Conservation (phyloP, 2,888 invertebrate species). For the Hymenopus coronatus region DNA sequence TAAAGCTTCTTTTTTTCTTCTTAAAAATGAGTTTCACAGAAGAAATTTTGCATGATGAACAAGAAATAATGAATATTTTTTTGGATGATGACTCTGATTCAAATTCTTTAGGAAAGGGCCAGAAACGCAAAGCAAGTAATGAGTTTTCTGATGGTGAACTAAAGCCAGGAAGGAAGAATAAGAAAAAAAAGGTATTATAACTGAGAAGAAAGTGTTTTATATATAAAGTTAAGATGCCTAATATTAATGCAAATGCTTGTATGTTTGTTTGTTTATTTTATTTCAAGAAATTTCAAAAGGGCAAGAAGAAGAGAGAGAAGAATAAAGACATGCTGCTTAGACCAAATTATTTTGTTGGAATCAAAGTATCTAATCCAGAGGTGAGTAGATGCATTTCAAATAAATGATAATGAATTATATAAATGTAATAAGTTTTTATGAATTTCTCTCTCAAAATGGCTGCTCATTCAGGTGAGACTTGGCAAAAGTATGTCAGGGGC, state of each 20-base stretch:
- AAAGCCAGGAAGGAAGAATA: background rate
- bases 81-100: background rate
- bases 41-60: background rate
- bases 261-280: background rate
- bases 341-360: slow-evolving; percentile 23
- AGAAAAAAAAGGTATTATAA: background rate
- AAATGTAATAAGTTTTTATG: too few species aligned
- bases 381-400: background rate
- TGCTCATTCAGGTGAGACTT: too few species aligned
- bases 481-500: too few species aligned
- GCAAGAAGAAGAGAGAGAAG: background rate
- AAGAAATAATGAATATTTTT: background rate
- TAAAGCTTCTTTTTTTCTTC: background rate
- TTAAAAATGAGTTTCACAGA: background rate
- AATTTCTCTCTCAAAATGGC: too few species aligned
- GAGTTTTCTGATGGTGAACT: background rate
- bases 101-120: background rate
- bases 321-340: background rate
- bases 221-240: background rate
- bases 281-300: background rate
- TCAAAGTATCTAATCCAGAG: slow-evolving; percentile 17
- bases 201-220: background rate
- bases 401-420: too few species aligned
- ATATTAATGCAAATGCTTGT: background rate
- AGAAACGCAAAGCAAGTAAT: background rate